A percentile compares a stretch with the other conserved stretches of the same genome.
phyloP scores from a whole-genome alignment of 2,888 invertebrate species.

The Aphidoletes aphidimyza region DNA sequence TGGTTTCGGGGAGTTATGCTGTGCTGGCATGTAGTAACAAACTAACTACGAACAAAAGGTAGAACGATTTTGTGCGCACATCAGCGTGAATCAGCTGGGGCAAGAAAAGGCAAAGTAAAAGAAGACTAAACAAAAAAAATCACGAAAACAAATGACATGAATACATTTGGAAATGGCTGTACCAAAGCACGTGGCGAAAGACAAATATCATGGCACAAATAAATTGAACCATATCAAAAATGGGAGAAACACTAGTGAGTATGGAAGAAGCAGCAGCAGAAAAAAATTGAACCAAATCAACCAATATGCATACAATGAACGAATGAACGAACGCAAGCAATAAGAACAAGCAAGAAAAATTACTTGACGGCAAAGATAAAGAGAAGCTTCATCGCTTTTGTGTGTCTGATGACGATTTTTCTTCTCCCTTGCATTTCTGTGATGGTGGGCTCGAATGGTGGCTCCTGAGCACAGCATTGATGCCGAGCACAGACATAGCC shows the following conservation, averaged over 20 bases:
- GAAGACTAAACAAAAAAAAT: background rate
- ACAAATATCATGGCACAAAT: conserved; percentile 7
- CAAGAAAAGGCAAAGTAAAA: background rate
- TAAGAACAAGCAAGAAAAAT: conserved; percentile 15
- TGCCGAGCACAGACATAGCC: conserved; percentile 13
- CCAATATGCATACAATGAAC: background rate
- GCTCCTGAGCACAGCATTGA: background rate
- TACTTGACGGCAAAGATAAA: background rate
- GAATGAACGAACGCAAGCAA: background rate
- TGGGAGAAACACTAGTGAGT: background rate
- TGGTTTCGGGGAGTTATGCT: too few relatives aligned
- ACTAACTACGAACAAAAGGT: conserved; percentile 2
- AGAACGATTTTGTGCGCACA: too few relatives aligned
- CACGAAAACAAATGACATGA: background rate
- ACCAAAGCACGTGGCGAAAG: conserved; percentile 38
- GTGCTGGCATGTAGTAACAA: background rate
- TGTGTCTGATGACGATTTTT: background rate
- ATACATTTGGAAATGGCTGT: conserved; percentile 18
- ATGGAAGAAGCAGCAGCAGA: background rate
- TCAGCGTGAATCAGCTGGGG: too few relatives aligned
- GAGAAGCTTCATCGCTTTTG: background rate
- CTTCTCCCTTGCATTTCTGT: background rate
- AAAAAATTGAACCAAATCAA: too few relatives aligned
- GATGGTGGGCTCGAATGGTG: too few relatives aligned
- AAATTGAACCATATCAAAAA: background rate